These are phyloP conservation scores for Microcebus tavaratra DNA, from an alignment of 2,113 vertebrate species.

Conservation along the genomic window DNA sequence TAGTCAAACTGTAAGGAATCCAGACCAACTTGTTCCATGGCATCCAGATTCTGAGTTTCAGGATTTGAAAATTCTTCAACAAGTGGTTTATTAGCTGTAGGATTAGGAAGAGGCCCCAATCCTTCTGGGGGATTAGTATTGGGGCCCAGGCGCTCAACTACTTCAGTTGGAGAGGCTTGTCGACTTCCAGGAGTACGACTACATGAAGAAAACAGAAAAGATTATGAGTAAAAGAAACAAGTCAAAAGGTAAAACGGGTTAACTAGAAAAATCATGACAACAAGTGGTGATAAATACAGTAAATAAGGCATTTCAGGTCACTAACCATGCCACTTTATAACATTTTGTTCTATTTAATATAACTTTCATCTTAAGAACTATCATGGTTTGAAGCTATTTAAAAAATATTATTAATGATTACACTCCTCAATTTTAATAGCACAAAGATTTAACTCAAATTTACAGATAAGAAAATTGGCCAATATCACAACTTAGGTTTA, in stretches of 20 bases:
- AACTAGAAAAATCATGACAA: constrained; percentile 44
- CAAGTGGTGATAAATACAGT: background rate
- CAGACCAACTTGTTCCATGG: constrained; percentile 96
- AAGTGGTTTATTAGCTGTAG: constrained; percentile 89
- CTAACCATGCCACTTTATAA: background rate
- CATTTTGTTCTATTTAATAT: background rate
- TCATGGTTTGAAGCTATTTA: background rate
- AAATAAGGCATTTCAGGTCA: background rate
- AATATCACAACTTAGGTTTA: background rate
- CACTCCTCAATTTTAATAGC: background rate
- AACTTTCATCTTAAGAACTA: background rate
- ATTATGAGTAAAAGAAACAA: constrained; percentile 54
- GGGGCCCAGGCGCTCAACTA: constrained; percentile 94
- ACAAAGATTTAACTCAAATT: constrained; percentile 13
- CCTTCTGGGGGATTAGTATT: constrained; percentile 91
- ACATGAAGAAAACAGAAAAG: constrained; percentile 65
- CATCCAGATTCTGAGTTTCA: constrained; percentile 95
- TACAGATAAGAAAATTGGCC: background rate
- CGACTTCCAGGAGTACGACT: constrained; percentile 97
- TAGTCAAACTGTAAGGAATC: constrained; percentile 99
- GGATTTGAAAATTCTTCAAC: constrained; percentile 95
- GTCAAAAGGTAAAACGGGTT: background rate
- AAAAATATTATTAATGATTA: background rate
- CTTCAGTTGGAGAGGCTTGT: constrained; percentile 97
- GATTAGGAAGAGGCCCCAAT: constrained; percentile 92